Base-by-base conservation (phyloP, 2,113 vertebrate genomes). In the Mobula birostris region DNA sequence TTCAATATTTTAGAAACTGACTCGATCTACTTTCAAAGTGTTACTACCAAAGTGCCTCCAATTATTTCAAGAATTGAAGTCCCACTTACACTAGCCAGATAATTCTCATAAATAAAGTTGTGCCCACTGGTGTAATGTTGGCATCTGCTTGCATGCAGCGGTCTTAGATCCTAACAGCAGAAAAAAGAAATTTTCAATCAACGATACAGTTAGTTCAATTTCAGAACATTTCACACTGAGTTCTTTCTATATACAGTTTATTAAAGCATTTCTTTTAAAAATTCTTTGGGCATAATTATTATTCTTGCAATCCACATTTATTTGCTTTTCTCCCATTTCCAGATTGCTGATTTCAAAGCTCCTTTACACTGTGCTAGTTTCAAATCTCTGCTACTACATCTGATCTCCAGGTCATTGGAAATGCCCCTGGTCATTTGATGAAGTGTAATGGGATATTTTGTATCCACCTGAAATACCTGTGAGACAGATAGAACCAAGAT, bases 81-180 rank as follows among this genome's bases (percentile, higher is more conserved):
- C 3, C 70, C 32, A 82, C 96, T 96, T 94, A 97, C 97, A 32
- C 95, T 94, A 40, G 96, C 95, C 79, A 96, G 96, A 95, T 96
- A 96, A 68, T 96, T 97, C 94, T 97, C 97, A 94, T 96, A 97
- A 94, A 97, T 94, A 95, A 96, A 97, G 93, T 95, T 93, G 88
- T 77, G 94, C 74, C 97, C 96, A 56, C 96, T 96, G 95, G 95
- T 96, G 95, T 97, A 97, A 32, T 96, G 96, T 95, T 97, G 97
- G 29, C 97, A 97, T 94, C 96, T 95, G 19, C 95, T 96, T 36
- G 96, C 96, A 94, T 79, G 96, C 94, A 97, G 94, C 6, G 97
- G 97, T 88, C 96, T 96, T 94, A 96, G 95, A 94, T 97, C 97
- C 97, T 97, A 74, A 95, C 19, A 40, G 94, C 32, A 24, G 7